Evolutionary conservation across 2,797 vertebrate species (phyloP), one percentile per base, ranked within the genome.

Genomic region (Ctenosaura bakeri): DNA sequence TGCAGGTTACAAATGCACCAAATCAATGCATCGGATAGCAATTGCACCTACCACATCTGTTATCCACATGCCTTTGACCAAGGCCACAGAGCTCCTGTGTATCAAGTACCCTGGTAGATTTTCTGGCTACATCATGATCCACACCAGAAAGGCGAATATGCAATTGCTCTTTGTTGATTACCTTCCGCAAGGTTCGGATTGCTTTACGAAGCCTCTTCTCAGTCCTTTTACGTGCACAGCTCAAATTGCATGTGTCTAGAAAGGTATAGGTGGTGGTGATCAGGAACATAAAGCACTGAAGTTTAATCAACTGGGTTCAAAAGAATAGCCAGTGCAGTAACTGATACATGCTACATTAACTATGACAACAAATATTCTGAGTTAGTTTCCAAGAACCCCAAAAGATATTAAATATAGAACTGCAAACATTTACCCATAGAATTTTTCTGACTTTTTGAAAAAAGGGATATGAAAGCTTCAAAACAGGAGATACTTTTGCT

Each of bases 401-500:
- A 89, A 85, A 90, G 82, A 95, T 93, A 91, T 89, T 90, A 10
- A 50, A 92, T 90, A 71, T 85, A 76, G 56, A 94, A 88, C 1
- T 83, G 35, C 87, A 94, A 93, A 92, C 74, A 92, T 83, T 83
- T 83, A 87, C 88, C 85, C 85, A 42, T 1, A n/a, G 80, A 86
- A 92, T 29, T 71, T 93, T 91, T 91, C 85, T 46, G 87, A 90
- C 83, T 83, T 95, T 95, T 92, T 81, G 35, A 62, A 94, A 93
- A 77, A 76, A 86, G 18, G 64, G 62, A 84, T 87, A 85, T 77
- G 89, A 89, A 54, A 92, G 92, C 92, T 96, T 96, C 96, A 98
- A 99, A 99, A 99, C 98, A 99, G 98, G 98, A 99, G 98, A 99
- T 99, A 99, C 98, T 99, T 98, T 97, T 95, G 91, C 92, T 85